Base-by-base conservation (phyloP, 2,113 vertebrate genomes). In the Desmodus rotundus region DNA sequence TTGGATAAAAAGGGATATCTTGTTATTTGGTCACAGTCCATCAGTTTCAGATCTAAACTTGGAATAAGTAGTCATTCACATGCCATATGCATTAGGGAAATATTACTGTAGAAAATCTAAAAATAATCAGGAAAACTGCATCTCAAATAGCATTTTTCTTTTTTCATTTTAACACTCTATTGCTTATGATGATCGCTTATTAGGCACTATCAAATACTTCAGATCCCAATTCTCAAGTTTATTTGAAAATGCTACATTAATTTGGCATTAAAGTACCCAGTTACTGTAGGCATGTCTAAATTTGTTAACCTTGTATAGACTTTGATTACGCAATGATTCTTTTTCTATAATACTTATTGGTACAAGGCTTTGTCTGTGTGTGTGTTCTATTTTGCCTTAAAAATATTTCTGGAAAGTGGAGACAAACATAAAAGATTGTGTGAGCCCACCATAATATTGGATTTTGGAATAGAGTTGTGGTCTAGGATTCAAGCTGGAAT, bases 161-260 rank as follows among this genome's bases (percentile, higher is more conserved):
- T 98, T 98, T 97, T 72, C 81, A 88, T 97, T 97, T 98, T 98
- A 98, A 96, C 94, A 98, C 95, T 92, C 94, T 97, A n/a, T 98
- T 98, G 94, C 97, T 98, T 98, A 96, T 96, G 93, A 97, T 98
- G 95, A 98, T 97, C 97, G 97, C 77, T 98, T 93, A 98, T 98
- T 98, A 98, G 93, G 92, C 97, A 93, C 96, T 97, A 97, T 97
- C 98, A 98, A 97, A 98, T 96, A 98, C 97, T 98, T 98, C 96
- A 97, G 96, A 97, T 98, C 91, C 91, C 97, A 96, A 97, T 98
- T 97, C 96, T 98, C 92, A 97, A 95, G 67, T 81, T 97, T 97
- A 95, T 97, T 98, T 98, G 92, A 97, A 97, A 98, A 97, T 95
- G 65, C 87, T 96, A 43, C 26, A 87, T 89, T 98, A 93, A 93